Percentiles rank a stretch among this genome's conserved stretches.
Conservation (phyloP, 2,888 invertebrate genomes). For the Amiota minor region DNA sequence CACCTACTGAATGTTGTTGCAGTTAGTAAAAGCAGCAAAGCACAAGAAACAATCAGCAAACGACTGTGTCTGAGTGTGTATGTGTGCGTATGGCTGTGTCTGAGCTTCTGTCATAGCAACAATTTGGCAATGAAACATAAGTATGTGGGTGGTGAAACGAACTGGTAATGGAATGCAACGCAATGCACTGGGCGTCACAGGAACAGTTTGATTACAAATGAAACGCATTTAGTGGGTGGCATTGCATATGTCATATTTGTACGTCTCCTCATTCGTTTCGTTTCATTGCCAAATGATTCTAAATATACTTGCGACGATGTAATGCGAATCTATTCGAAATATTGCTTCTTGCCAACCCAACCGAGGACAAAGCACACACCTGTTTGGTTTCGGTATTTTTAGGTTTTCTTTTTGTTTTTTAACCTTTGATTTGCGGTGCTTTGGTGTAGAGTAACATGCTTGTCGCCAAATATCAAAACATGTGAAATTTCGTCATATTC, state of each 20-base stretch:
- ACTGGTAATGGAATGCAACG: neutral
- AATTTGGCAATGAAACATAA: constrained; percentile 5
- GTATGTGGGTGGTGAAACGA: constrained; percentile 19
- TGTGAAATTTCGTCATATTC: too few species aligned
- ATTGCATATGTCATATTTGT: neutral
- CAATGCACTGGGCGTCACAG: neutral
- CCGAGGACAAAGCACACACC: constrained; percentile 1
- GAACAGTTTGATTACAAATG: too few species aligned
- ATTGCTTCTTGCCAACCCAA: neutral
- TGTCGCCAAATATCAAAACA: too few species aligned
- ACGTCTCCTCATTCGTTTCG: neutral
- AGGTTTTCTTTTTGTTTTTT: neutral
- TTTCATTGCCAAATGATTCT: constrained; percentile 1
- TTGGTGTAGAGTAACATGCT: neutral
- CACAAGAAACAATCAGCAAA: neutral
- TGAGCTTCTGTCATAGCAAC: neutral
- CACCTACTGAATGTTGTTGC: too few species aligned
- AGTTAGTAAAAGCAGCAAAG: neutral
- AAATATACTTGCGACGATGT: neutral
- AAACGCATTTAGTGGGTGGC: constrained; percentile 1
- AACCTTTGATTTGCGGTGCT: neutral
- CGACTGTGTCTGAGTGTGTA: neutral
- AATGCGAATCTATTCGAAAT: neutral
- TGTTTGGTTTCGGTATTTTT: constrained; percentile 6
- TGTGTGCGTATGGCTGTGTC: too few species aligned